Base-by-base conservation (phyloP, 2,888 invertebrate species). In the Horisme vitalbata region DNA sequence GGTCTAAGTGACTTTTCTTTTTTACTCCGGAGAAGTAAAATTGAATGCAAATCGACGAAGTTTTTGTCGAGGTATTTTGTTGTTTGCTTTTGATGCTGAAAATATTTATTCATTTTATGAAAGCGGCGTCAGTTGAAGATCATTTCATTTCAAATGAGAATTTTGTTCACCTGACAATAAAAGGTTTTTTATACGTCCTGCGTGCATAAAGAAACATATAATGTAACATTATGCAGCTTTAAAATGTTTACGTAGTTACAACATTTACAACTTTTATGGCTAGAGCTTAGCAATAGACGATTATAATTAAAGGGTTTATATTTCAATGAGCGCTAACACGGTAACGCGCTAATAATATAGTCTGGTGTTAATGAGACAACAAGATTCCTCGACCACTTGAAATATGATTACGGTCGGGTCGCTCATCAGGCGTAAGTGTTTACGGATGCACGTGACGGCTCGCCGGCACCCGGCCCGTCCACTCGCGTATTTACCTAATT, bases 401-500 rank as follows among this genome's bases (percentile, higher is more conserved):
- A 80, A 79, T 77, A 79, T 82, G 78, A 81, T 79, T 78, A 79
- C 70, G 73, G 61, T 61, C 52, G 70, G 73, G 61, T 60, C 63
- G 66, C 70, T 79, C 77, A 74, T 79, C 78, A 77, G 67, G 56
- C 55, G 68, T 76, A 75, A 81, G 78, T 80, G 80, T 78, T 79
- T 78, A 75, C 72, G 76, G 74, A 78, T 78, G 79, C 79, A 78
- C 74, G 75, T 74, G 78, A 73, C 77, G 73, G 63, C 63, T 61
- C 65, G 61, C 27, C 41, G 28, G 15, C 23, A 36, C 48, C 35
- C 51, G 52, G 51, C 27, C 52, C 57, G 60, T 52, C 62, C 65
- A 58, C 62, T 59, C 63, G 65, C 79, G 72, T 83, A 83, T 88
- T 86, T 86, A 83, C 80, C 79, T 88, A 87, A 87, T 87, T 87